These are phyloP conservation scores for Hyposmocoma kahamanoa DNA, from an alignment of 1,140 invertebrate genomes.

Conservation along the genomic window DNA sequence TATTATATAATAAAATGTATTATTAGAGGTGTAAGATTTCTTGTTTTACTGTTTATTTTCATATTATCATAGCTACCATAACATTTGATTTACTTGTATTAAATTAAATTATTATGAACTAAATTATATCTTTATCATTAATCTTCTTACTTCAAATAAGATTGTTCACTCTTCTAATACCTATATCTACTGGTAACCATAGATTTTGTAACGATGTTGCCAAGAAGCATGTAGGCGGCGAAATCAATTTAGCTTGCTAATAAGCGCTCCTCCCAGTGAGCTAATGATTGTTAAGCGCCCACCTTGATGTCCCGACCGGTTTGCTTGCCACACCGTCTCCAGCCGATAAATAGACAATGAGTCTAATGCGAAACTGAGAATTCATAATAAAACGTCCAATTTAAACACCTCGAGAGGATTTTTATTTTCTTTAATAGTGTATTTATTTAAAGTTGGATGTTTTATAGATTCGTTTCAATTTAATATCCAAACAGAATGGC, in stretches of 20 bases:
- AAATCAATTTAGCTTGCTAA: constrained; percentile 45
- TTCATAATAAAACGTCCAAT: constrained; percentile 16
- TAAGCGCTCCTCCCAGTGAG: constrained; percentile 26
- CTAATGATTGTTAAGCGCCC: constrained; percentile 27
- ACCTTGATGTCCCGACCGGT: constrained; percentile 20
- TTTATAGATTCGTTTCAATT: constrained; percentile 28
- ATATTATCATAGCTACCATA: too few species aligned
- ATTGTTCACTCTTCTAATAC: too few species aligned
- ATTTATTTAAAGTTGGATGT: constrained; percentile 31
- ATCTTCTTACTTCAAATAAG: too few species aligned
- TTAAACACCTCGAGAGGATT: constrained; percentile 13
- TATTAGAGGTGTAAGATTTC: too few species aligned
- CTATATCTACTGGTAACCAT: too few species aligned
- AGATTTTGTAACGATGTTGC: too few species aligned
- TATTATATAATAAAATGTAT: too few species aligned
- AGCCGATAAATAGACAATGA: constrained; percentile 20
- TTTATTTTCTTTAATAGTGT: constrained; percentile 31
- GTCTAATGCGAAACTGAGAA: constrained; percentile 22
- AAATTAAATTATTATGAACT: too few species aligned
- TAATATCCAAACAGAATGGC: constrained; percentile 13
- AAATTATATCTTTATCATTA: too few species aligned
- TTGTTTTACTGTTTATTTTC: too few species aligned
- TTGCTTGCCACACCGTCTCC: constrained; percentile 14
- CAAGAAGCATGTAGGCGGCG: constrained; percentile 34
- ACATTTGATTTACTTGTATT: too few species aligned